phyloP scores from a whole-genome alignment of 1,140 invertebrate genomes.

The Papilio polytes region DNA sequence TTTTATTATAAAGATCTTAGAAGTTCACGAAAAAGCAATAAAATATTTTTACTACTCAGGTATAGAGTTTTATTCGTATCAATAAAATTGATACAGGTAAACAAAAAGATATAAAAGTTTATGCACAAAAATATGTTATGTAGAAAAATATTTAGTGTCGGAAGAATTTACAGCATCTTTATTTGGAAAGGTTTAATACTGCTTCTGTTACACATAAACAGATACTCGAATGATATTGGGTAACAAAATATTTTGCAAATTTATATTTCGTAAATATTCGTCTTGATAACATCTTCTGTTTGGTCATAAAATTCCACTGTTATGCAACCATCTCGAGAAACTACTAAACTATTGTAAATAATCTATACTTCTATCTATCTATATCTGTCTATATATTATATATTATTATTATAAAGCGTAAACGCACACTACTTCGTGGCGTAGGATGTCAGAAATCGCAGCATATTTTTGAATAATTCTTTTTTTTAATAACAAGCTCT shows the following conservation, averaged over 20 bases:
- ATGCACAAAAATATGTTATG: slow-evolving; percentile 19
- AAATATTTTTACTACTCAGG: slow-evolving; percentile 22
- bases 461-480: no score
- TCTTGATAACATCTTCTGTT: slow-evolving; percentile 12
- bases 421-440: no score
- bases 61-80: slow-evolving; percentile 21
- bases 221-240: background rate
- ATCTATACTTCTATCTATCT: no score
- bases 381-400: no score
- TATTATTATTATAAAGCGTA: no score
- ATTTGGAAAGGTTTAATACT: slow-evolving; percentile 10
- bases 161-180: slow-evolving; percentile 24
- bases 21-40: background rate
- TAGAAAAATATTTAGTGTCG: slow-evolving; percentile 25
- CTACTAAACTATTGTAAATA: background rate
- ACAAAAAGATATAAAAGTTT: slow-evolving; percentile 17
- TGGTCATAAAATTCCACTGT: background rate
- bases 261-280: slow-evolving; percentile 3
- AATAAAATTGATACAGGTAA: slow-evolving; percentile 26
- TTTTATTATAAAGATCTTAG: background rate
- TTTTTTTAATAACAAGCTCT: no score
- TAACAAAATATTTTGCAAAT: slow-evolving; percentile 10
- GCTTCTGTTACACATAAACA: slow-evolving; percentile 6
- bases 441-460: no score
- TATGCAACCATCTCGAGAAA: no score